Conservation (phyloP, 2,797 vertebrate genomes). For the Neosilurus mollespiculum region DNA sequence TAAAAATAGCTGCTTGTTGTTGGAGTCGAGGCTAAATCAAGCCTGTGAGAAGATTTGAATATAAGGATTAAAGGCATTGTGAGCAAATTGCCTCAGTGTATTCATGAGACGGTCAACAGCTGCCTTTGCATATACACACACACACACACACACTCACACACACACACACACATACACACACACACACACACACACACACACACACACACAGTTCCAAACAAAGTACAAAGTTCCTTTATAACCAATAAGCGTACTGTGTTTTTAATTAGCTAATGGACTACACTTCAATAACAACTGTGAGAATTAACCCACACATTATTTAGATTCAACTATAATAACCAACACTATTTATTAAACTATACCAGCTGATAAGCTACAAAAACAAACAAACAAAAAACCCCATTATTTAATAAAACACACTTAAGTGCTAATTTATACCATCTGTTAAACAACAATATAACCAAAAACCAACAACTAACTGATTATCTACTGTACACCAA, state of each 20-base stretch:
- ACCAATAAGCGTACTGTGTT: neutral
- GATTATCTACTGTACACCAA: neutral
- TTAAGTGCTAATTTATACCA: too few species aligned
- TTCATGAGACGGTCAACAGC: slow-evolving; percentile 43
- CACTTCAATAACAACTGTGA: neutral
- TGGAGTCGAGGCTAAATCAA: slow-evolving; percentile 29
- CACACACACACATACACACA: slow-evolving; percentile 17
- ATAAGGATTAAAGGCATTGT: slow-evolving; percentile 43
- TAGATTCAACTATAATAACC: neutral
- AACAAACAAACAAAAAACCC: neutral
- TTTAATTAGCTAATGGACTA: slow-evolving; percentile 5
- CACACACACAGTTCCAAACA: neutral
- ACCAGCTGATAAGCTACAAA: neutral
- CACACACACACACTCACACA: slow-evolving; percentile 5
- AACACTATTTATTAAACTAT: neutral
- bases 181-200: neutral
- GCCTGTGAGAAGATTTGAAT: slow-evolving; percentile 42
- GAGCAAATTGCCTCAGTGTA: slow-evolving; percentile 49
- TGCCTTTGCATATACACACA: slow-evolving; percentile 31
- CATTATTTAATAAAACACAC: too few species aligned
- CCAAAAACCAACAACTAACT: neutral
- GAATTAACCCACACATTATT: neutral
- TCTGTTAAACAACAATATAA: neutral
- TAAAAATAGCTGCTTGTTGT: slow-evolving; percentile 46
- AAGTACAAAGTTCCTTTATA: neutral